phyloP scores from a whole-genome alignment of 2,888 invertebrate species.

The Malthinus seriepunctatus region DNA sequence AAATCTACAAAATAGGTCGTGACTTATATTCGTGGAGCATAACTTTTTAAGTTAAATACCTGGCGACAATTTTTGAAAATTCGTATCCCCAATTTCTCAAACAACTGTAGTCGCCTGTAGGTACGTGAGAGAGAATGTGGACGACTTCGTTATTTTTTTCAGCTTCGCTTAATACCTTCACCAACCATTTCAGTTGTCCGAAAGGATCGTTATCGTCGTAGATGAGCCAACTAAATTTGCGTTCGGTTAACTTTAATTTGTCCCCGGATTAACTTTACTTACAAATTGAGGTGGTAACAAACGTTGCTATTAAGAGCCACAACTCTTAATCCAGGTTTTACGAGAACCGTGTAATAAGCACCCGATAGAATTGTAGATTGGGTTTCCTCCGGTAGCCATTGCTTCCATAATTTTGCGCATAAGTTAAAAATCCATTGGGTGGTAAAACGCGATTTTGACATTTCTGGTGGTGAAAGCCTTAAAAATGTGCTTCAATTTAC shows the following conservation, averaged over 20 bases:
- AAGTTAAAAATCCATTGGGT: conserved; percentile 78
- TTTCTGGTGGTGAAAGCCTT: conserved; percentile 42
- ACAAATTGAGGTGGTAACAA: conserved; percentile 75
- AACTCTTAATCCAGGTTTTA: conserved; percentile 71
- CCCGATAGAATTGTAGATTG: conserved; percentile 63
- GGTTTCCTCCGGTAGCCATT: conserved; percentile 69
- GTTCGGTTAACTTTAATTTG: background rate
- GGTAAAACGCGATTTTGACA: conserved; percentile 48
- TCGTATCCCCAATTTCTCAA: conserved; percentile 71
- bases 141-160: conserved; percentile 72
- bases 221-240: conserved; percentile 42
- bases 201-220: conserved; percentile 70
- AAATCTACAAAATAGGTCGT: conserved; percentile 55
- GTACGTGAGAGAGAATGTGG: conserved; percentile 84
- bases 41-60: conserved; percentile 51
- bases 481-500: background rate
- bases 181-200: conserved; percentile 81
- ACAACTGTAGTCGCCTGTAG: conserved; percentile 69
- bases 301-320: conserved; percentile 83
- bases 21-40: no score
- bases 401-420: conserved; percentile 71
- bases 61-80: conserved; percentile 68
- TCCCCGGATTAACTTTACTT: conserved; percentile 38
- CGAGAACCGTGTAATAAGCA: conserved; percentile 76
- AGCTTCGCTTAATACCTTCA: conserved; percentile 47